Evolutionary conservation across 2,888 invertebrate species (phyloP).

Genomic region (Aleiodes alternator): DNA sequence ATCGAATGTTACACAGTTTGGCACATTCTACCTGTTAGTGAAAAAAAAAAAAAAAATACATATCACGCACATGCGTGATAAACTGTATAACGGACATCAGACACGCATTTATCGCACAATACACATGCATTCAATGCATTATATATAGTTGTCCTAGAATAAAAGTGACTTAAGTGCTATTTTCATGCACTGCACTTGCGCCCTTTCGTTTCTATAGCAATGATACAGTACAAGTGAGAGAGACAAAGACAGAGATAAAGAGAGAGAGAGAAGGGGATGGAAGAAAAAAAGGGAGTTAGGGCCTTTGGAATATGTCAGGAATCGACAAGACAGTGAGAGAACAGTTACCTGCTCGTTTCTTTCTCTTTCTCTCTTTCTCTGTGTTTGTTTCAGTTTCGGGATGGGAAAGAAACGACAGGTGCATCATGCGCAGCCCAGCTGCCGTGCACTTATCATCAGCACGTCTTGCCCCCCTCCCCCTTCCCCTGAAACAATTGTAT

Average conservation of each 20-base stretch:
- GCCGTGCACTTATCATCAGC: slow-evolving; percentile 61
- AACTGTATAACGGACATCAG: slow-evolving; percentile 57
- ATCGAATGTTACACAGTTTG: background rate
- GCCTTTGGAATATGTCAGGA: slow-evolving; percentile 22
- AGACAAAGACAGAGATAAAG: slow-evolving; percentile 29
- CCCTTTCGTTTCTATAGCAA: no score
- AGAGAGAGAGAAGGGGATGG: slow-evolving; percentile 40
- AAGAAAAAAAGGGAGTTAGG: slow-evolving; percentile 15
- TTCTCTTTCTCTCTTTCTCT: background rate
- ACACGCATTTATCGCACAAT: slow-evolving; percentile 54
- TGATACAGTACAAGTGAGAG: slow-evolving; percentile 36
- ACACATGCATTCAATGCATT: no score
- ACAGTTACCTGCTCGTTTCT: slow-evolving; percentile 61
- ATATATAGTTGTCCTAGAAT: no score
- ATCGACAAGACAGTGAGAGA: slow-evolving; percentile 45
- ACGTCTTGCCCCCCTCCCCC: slow-evolving; percentile 52
- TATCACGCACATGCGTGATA: slow-evolving; percentile 47
- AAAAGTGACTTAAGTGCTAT: no score
- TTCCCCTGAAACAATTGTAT: slow-evolving; percentile 24
- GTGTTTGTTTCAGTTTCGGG: slow-evolving; percentile 68
- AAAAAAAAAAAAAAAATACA: background rate
- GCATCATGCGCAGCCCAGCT: slow-evolving; percentile 71
- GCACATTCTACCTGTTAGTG: slow-evolving; percentile 5
- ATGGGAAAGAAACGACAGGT: slow-evolving; percentile 69
- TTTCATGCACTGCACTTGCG: no score